Base-by-base conservation (phyloP, 2,113 vertebrate genomes). In the Sakesphorus luctuosus region DNA sequence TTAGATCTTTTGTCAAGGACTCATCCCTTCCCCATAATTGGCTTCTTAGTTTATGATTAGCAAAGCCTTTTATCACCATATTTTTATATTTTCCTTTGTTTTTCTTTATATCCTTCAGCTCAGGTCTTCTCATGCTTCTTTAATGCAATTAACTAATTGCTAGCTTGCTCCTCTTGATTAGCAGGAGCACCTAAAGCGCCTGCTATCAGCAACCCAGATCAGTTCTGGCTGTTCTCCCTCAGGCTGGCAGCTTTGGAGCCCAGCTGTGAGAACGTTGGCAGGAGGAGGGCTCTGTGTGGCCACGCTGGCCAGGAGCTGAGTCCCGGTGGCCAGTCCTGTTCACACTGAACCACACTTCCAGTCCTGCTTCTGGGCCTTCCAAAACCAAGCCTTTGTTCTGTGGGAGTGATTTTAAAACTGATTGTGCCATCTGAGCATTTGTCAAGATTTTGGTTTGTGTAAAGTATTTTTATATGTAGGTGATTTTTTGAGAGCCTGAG, bases 101-200 rank as follows among this genome's bases (percentile, higher is more conserved):
- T 84, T 72, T 46, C 49, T 87, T 82, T 53, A 33, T 75, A 62
- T 68, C 19, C 47, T 71, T 77, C 63, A 73, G 49, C 71, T 90
- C 55, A 58, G 55, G 40, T 83, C 63, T 78, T 85, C 88, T 90
- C 67, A 80, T 93, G 82, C 79, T 63, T 66, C 63, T 88, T 92
- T 90, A 93, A 95, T 95, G 79, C 79, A 93, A 91, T 96, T 96
- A 89, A 55, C 80, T 95, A 94, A 94, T 90, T 68, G 79, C 85
- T 84, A 63, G 71, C 63, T 93, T 28, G 4, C 67, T 90, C 10
- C 59, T 80, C 71, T 83, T 43, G 79, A 62, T 67, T 73, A 90
- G 59, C 38, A 31, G 50, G 31, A 59, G 77, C 53, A 63, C 67
- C 73, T 67, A 63, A 81, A 84, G 55, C 12, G 0, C 46, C 86